Percentiles rank a stretch among this genome's conserved stretches.
These are phyloP conservation scores for Diachrysia chrysitis DNA, from an alignment of 2,888 invertebrate genomes.

Conservation along the genomic window DNA sequence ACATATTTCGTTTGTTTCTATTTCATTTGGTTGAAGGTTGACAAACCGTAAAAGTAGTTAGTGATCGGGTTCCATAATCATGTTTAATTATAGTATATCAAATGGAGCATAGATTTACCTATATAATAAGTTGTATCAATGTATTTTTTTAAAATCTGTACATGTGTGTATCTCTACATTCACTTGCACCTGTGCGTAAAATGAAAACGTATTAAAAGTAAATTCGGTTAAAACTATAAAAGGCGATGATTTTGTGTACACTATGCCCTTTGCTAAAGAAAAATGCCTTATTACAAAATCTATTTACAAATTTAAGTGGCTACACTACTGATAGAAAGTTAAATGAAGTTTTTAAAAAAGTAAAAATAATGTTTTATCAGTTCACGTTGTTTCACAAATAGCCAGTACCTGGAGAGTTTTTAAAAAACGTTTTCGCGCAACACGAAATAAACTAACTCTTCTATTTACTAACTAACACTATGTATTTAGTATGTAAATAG, in stretches of 20 bases:
- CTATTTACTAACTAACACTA: no score
- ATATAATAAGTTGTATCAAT: neutral
- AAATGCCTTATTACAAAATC: no score
- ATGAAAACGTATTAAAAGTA: no score
- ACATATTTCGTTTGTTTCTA: neutral
- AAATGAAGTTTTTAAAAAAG: neutral
- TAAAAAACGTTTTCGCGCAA: neutral
- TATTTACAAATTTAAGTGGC: neutral
- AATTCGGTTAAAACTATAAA: no score
- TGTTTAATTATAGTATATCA: neutral
- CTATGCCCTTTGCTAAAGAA: no score
- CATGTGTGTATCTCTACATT: no score
- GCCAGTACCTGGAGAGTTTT: neutral
- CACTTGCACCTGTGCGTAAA: no score
- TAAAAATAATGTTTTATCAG: neutral
- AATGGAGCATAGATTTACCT: neutral
- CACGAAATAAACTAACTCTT: neutral
- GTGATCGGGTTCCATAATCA: neutral
- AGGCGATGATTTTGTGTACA: no score
- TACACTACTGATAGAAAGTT: neutral
- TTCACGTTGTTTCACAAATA: neutral
- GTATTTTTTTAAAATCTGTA: neutral
- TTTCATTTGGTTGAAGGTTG: no score
- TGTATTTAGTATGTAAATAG: no score
- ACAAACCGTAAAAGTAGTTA: no score